phyloP scores from a whole-genome alignment of 2,797 vertebrate species.

The Acanthurus lineatus region DNA sequence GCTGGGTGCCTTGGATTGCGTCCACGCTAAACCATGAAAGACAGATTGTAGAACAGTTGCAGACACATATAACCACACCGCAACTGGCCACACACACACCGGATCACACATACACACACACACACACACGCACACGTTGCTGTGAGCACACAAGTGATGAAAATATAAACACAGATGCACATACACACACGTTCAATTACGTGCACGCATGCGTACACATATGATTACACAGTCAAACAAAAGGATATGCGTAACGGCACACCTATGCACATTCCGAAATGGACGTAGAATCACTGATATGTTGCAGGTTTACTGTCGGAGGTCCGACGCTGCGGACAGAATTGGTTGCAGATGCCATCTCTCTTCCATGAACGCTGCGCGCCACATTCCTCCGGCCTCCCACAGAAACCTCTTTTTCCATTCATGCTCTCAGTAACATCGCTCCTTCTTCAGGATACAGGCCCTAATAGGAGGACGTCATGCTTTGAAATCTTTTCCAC shows the following conservation, averaged over 20 bases:
- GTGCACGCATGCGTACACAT: not conserved
- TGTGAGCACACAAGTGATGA: conserved; percentile 25
- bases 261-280: conserved; percentile 11
- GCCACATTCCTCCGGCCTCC: conserved; percentile 59
- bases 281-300: conserved; percentile 30
- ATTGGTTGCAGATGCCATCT: conserved; percentile 72
- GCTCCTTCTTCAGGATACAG: conserved; percentile 35
- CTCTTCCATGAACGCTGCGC: conserved; percentile 50
- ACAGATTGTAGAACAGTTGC: conserved; percentile 65
- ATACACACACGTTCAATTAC: conserved; percentile 22
- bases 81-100: conserved; percentile 33
- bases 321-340: conserved; percentile 48
- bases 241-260: conserved; percentile 6
- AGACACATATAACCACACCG: conserved; percentile 46
- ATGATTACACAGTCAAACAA: conserved; percentile 32
- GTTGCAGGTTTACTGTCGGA: conserved; percentile 55
- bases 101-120: conserved; percentile 23
- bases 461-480: conserved; percentile 54
- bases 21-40: conserved; percentile 72
- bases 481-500: conserved; percentile 69
- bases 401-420: conserved; percentile 59
- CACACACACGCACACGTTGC: conserved; percentile 13
- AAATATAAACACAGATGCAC: conserved; percentile 36
- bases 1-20: conserved; percentile 75
- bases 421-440: conserved; percentile 61